Base-by-base conservation (phyloP, 2,888 invertebrate genomes). In the Lycocerus yunnanus region DNA sequence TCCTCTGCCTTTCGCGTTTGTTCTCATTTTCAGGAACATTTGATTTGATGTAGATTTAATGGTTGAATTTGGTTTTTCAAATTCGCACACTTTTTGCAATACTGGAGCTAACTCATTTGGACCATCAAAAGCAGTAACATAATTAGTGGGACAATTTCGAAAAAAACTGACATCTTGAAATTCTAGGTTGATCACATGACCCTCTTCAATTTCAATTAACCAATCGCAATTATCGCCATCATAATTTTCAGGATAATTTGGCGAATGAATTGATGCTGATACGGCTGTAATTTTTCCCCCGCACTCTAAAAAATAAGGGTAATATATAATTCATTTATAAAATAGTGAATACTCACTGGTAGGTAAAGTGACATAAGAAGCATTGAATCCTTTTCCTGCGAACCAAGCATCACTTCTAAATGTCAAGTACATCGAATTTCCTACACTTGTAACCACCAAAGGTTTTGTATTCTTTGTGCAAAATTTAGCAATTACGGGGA, bases 201-300 rank as follows among this genome's bases (percentile, higher is more conserved):
- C 89, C 74, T 85, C 82, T 66, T 93, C 90, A 1, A 95, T 91
- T 61, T 88, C 87, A 73, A 98, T 91, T 11, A 89, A 84, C 95
- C 96, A 98, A 70, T 91, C 90, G 83, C 98, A 98, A 77, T 93
- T 90, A 72, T 93, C 89, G 81, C 92, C 90, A 1, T 93, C 93
- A 87, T 97, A 97, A 82, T 93, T 92, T 71, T 90, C 86, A 0
- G 98, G 98, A 87, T 95, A 98, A 83, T 96, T 94, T 11, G 93
- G 92, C 0, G 97, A 95, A 80, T 91, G 89, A 73, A 98, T 92
- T 0, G 87, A 84, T 0, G 97, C 97, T 4, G 88, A 87, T 0
- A 88, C 86, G 0, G 92, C 85, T 0, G 86, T 86, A 75, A 93
- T 90, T 73, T 82, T 86, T 0, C 97, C 97, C 2, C 97, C 97